These are phyloP conservation scores for Hippasteria phrygiana DNA, from an alignment of 53 echinoderm and acorn worm genomes.

Conservation along the genomic window DNA sequence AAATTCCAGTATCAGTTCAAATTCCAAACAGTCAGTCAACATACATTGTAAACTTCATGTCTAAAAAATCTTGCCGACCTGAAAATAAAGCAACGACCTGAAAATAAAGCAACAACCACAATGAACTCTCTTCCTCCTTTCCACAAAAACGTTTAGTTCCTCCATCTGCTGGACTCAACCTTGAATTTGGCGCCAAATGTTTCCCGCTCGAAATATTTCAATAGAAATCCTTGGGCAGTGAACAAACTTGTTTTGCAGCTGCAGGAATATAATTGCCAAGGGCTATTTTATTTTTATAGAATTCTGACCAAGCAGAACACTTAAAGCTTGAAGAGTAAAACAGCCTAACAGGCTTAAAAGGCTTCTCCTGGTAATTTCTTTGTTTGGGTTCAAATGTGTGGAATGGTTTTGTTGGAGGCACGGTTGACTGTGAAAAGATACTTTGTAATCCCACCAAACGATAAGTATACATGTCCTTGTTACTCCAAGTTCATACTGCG, in stretches of 20 bases:
- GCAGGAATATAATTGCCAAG: too few species aligned
- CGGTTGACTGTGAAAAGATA: too few species aligned
- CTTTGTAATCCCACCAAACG: too few species aligned
- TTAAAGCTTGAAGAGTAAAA: too few species aligned
- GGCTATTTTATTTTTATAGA: too few species aligned
- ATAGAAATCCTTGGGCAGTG: background rate
- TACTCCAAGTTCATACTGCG: too few species aligned
- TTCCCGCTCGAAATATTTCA: background rate
- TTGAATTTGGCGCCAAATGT: constrained; percentile 26
- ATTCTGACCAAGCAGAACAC: too few species aligned
- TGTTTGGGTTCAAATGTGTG: too few species aligned
- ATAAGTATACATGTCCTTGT: too few species aligned
- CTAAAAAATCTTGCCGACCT: background rate
- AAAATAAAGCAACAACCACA: background rate
- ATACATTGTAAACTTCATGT: background rate
- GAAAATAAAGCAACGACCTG: background rate
- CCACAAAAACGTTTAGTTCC: background rate
- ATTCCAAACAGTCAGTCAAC: background rate
- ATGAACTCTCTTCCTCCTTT: background rate
- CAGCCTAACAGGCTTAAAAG: too few species aligned
- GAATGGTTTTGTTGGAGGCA: too few species aligned
- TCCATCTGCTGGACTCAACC: background rate
- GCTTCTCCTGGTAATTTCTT: too few species aligned
- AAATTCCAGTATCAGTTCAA: background rate
- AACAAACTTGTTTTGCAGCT: background rate